phyloP scores from a whole-genome alignment of 2,797 vertebrate species.

The Periparus ater region DNA sequence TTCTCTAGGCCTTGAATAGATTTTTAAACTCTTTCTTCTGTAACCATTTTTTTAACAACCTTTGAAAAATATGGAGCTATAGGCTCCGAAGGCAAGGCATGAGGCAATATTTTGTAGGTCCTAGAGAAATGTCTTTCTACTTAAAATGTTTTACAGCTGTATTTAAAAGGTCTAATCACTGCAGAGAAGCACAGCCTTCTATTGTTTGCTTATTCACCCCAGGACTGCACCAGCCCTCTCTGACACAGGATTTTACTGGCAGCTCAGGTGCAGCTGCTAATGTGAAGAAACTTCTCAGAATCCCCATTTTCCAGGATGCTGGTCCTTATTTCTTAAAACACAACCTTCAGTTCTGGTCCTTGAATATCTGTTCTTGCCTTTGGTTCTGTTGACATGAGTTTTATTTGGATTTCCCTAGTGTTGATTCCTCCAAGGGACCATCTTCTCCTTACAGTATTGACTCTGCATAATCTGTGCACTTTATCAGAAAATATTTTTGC shows the following conservation, averaged over 20 bases:
- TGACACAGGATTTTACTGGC: neutral
- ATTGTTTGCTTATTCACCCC: neutral
- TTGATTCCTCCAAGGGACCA: neutral
- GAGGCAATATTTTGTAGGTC: neutral
- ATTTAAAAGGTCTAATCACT: neutral
- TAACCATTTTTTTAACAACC: neutral
- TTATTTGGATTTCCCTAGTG: neutral
- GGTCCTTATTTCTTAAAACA: neutral
- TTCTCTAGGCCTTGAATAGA: neutral
- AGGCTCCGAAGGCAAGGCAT: neutral
- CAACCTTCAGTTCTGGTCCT: neutral
- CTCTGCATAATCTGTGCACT: neutral
- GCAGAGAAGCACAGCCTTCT: neutral
- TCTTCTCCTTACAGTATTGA: neutral
- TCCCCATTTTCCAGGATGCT: fast-evolving
- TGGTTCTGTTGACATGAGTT: neutral
- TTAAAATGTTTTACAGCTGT: neutral
- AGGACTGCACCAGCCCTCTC: neutral
- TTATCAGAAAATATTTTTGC: neutral
- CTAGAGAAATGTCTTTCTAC: neutral
- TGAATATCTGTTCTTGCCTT: neutral
- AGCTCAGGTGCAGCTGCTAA: neutral
- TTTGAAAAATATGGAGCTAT: neutral
- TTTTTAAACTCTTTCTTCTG: neutral
- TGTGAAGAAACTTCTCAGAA: neutral